phyloP scores from a whole-genome alignment of 2,797 vertebrate genomes.

The Emys orbicularis region DNA sequence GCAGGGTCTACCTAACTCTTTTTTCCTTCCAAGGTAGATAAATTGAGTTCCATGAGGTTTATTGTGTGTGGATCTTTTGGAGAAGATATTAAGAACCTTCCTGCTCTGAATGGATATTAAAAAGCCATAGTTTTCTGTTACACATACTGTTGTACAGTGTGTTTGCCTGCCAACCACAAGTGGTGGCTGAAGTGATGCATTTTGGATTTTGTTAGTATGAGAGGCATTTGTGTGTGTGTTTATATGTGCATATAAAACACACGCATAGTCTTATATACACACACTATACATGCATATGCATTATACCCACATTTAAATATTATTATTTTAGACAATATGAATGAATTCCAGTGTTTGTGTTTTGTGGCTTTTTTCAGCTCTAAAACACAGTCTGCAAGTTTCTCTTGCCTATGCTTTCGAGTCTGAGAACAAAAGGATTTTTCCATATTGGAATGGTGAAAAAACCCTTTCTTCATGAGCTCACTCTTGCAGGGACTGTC shows the following conservation, averaged over 20 bases:
- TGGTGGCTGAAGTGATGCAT: fast-evolving
- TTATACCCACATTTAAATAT: not conserved
- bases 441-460: not conserved
- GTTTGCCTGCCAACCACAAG: not conserved
- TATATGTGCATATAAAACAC: not conserved
- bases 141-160: fast-evolving
- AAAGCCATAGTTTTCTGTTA: not conserved
- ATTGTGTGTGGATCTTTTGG: fast-evolving
- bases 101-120: fast-evolving
- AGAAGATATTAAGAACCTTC: not conserved
- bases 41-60: not conserved
- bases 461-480: not conserved
- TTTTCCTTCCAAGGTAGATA: not conserved
- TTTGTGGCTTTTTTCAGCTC: not conserved
- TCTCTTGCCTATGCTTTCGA: not conserved
- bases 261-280: fast-evolving
- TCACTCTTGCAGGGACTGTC: fast-evolving
- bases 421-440: not conserved
- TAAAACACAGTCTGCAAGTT: not conserved
- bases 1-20: not conserved
- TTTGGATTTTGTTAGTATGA: not conserved
- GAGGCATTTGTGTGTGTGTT: not conserved
- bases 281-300: not conserved
- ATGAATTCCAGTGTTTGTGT: not conserved
- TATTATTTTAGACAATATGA: fast-evolving